Base-by-base conservation (phyloP, 1,140 invertebrate genomes). In the Mizuhopecten yessoensis region DNA sequence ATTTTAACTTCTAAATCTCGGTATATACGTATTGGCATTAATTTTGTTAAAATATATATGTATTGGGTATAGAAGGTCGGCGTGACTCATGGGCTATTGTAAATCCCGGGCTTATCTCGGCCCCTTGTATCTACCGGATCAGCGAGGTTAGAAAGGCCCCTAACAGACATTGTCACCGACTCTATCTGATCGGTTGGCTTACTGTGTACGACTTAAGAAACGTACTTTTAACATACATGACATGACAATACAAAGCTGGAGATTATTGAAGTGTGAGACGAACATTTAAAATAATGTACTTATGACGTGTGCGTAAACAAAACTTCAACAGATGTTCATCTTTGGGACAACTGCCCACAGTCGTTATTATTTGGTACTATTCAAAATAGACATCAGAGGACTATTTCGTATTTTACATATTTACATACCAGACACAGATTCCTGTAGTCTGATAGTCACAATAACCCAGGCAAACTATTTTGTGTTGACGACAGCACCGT, bases 1-100 rank as follows among this genome's bases (percentile, higher is more conserved):
- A 13, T n/a, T 75, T 75, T 75, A 75, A 75, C 57, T 75, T 75
- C 57, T 75, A 75, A 75, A 75, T 75, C 57, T 75, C 23, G 57
- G n/a, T 75, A 75, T 75, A 17, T 45, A 17, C 17, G 42, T 9
- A 17, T 45, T 45, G 42, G 42, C 17, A n/a, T 75, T 75, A 23
- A 75, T n/a, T 75, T 5, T 3, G 5, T 75, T 75, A 9, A 75
- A 75, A 75, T 29, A 5, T 5, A n/a, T n/a, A n/a, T n/a, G n/a
- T n/a, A n/a, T n/a, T n/a, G n/a, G n/a, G 23, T 75, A 75, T 5
- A 75, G 57, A n/a, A 29, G 57, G 57, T 75, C 17, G n/a, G 29
- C 23, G n/a, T 75, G 57, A 75, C 57, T 75, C 57, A 75, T 75
- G 57, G n/a, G n/a, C n/a, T n/a, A n/a, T 9, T 75, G 57, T 75